Conservation (phyloP, 92 coral and sea anemone species). For the Blastomussa wellsi region DNA sequence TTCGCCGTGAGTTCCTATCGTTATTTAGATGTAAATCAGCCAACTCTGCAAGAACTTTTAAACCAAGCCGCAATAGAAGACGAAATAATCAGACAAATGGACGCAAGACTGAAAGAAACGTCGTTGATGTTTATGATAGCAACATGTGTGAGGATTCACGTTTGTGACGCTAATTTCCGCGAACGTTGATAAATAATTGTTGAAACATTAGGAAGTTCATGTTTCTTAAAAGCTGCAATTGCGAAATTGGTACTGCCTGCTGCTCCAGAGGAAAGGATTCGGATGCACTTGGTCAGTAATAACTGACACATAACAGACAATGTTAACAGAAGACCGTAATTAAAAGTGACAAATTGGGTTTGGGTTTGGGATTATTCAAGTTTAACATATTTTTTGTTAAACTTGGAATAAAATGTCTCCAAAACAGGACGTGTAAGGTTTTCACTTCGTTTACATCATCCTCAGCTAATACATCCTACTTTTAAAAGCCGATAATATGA, state of each 20-base stretch:
- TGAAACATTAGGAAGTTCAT: neutral
- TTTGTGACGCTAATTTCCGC: neutral
- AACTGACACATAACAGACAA: neutral
- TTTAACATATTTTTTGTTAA: no score
- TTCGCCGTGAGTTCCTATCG: slow-evolving; percentile 13
- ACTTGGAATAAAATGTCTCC: no score
- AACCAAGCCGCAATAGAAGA: neutral
- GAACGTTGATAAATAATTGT: neutral
- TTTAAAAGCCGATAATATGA: neutral
- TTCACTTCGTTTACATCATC: neutral
- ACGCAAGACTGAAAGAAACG: neutral
- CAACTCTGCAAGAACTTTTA: neutral
- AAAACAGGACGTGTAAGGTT: neutral
- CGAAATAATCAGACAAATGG: neutral
- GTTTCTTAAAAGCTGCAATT: neutral
- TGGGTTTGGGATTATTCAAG: no score
- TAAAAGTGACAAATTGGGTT: neutral
- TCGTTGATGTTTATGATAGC: neutral
- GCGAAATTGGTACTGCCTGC: neutral
- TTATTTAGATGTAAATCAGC: slow-evolving; percentile 6
- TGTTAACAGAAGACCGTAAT: neutral
- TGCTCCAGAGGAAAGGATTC: neutral
- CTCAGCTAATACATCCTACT: neutral
- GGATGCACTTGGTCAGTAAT: neutral
- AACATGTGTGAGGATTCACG: neutral